Percentiles rank a stretch among this genome's conserved stretches.
phyloP scores from a whole-genome alignment of 2,113 vertebrate genomes.

The Nothoprocta perdicaria region DNA sequence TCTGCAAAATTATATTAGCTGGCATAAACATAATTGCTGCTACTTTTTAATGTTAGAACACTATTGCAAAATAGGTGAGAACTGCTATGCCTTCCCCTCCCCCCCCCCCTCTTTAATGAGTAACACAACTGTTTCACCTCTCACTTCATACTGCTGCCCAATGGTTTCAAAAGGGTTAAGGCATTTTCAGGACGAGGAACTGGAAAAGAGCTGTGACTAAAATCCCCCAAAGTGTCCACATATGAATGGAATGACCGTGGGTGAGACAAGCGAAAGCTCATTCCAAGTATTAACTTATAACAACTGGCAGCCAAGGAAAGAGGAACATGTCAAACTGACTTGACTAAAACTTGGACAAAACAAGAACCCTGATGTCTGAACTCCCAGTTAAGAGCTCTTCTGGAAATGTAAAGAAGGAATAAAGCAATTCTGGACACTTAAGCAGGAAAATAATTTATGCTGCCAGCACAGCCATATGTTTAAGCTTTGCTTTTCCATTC shows the following conservation, averaged over 20 bases:
- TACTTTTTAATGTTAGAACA: background rate
- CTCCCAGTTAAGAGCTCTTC: slow-evolving; percentile 28
- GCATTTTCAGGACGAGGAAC: slow-evolving; percentile 31
- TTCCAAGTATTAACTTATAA: slow-evolving; percentile 48
- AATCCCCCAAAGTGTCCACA: slow-evolving; percentile 20
- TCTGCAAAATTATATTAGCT: background rate
- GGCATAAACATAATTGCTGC: background rate
- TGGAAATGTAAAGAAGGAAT: slow-evolving; percentile 61
- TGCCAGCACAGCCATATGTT: slow-evolving; percentile 60
- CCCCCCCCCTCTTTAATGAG: background rate
- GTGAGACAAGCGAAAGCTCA: background rate
- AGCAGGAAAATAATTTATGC: slow-evolving; percentile 39
- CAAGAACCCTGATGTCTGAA: background rate
- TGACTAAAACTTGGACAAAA: slow-evolving; percentile 47
- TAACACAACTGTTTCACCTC: background rate
- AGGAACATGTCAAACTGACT: slow-evolving; percentile 49
- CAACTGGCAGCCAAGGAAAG: slow-evolving; percentile 31
- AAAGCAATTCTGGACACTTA: slow-evolving; percentile 51
- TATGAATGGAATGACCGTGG: slow-evolving; percentile 33
- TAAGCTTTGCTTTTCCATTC: slow-evolving; percentile 65
- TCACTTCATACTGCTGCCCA: background rate
- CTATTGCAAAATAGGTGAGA: background rate
- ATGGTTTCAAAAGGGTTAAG: slow-evolving; percentile 12
- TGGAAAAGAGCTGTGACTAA: slow-evolving; percentile 17
- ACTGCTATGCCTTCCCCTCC: background rate